Base-by-base conservation (phyloP, 1,140 invertebrate species). In the Idris sp. region DNA sequence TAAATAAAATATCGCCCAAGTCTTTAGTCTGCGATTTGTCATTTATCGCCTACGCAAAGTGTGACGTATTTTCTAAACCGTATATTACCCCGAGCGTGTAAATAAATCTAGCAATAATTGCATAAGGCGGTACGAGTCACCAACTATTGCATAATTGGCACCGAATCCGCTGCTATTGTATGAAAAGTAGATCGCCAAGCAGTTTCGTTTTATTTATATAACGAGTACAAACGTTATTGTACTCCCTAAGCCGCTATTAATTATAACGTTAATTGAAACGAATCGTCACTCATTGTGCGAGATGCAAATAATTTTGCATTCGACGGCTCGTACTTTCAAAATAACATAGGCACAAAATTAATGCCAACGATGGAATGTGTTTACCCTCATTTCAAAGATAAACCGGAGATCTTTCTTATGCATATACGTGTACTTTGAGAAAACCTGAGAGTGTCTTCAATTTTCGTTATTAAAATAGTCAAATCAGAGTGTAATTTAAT, bases 51-150 rank as follows among this genome's bases (percentile, higher is more conserved):
- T 67, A 74, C 72, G 54, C 61, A 40, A 65, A 25, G 22, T n/a
- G 49, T 54, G 62, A 74, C 62, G 71, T 68, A 58, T 74, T 62
- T 36, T 19, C 30, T 48, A 62, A 56, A 68, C 10, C 41, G 41
- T 74, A 74, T 56, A 74, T 75, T 51, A 69, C 49, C 49, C 48
- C 14, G 38, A 38, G 44, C 41, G 35, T 44, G 58, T 65, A 64
- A 69, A 74, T 74, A 75, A 75, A 69, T 75, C 64, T 65, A 64
- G 64, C 58, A 69, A 75, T 56, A 75, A 69, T 75, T 75, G 73
- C 73, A 75, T 59, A 75, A 75, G 64, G 30, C 73, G 51, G 44
- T 48, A 33, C 53, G 36, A 64, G 53, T 64, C 65, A 59, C 31
- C 49, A 33, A 59, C 46, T 48, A 54, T 76, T 69, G 73, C 73